Evolutionary conservation across 2,113 vertebrate species (phyloP), one percentile per base, ranked within the genome.

Genomic region (Halcyon senegalensis): DNA sequence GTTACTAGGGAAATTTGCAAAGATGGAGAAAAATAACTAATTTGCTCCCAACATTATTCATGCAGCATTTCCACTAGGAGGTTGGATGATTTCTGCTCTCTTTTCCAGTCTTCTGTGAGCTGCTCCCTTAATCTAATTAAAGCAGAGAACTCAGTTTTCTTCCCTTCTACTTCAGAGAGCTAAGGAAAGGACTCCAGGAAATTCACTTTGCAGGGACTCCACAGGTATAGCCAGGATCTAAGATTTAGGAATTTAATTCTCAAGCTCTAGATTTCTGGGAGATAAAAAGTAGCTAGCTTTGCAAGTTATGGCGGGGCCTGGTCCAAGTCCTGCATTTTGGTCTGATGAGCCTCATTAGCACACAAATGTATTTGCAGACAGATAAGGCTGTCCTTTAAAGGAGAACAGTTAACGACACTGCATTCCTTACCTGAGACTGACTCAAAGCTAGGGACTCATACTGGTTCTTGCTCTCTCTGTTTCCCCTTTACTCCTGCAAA

Each of bases 121-220:
- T 92, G 72, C 56, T 86, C 64, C 73, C 56, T 67, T 2, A 14
- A 51, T 60, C 83, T 92, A 93, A 90, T 92, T 93, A 93, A 96
- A 95, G 89, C 81, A 69, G 68, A 86, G 92, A 84, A 87, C 24
- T 18, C 73, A 94, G 90, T 83, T 96, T 85, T 63, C 85, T 90
- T 80, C 33, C 60, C 56, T 48, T 92, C 56, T 80, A 44, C 88
- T 91, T 93, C 88, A 89, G 59, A 78, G 60, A 84, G 68, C 69
- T 48, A 7, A 78, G 67, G 63, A 90, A 94, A 93, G 48, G 64
- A 67, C 73, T 94, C 85, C 85, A 92, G 76, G 68, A 95, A 94
- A 92, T 24, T 31, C 60, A 35, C 33, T 90, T 53, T 68, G 84
- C 24, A 50, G 76, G 80, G 76, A 68, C 60, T 77, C 56, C 28